phyloP scores from a whole-genome alignment of 2,113 vertebrate species.

The Xiphophorus maculatus region DNA sequence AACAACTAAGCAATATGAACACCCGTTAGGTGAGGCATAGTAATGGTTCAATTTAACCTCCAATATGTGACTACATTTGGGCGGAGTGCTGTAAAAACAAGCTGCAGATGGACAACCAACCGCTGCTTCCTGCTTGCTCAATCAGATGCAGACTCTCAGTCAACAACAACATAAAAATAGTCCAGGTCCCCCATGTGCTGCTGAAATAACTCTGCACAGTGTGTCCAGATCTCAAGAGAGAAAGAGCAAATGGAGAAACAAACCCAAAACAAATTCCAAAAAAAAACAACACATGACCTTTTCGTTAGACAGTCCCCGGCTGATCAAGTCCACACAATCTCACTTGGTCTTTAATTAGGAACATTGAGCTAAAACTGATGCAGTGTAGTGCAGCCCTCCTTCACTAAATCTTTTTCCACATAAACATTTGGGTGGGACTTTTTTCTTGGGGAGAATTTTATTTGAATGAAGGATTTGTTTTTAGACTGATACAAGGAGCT shows the following conservation, averaged over 20 bases:
- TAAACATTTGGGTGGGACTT: background rate
- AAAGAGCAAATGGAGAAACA: background rate
- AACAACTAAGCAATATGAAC: background rate
- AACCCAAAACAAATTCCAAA: background rate
- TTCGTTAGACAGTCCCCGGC: background rate
- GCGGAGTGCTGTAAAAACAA: background rate
- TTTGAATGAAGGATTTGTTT: background rate
- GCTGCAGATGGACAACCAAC: background rate
- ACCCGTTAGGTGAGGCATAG: background rate
- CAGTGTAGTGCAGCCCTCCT: background rate
- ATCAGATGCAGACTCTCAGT: conserved; percentile 5
- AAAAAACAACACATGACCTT: conserved; percentile 2
- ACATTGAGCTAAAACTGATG: background rate
- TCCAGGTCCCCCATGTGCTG: background rate
- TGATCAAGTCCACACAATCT: conserved; percentile 6
- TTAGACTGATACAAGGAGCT: background rate
- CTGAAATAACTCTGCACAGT: background rate
- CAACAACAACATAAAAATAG: background rate
- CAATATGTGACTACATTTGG: conserved; percentile 12
- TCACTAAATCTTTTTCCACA: background rate
- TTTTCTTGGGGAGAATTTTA: background rate
- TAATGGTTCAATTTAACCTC: conserved; percentile 17
- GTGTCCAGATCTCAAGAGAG: background rate
- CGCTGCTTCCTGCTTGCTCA: conserved; percentile 8
- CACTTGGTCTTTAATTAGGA: conserved; percentile 6